Percentiles rank a stretch among this genome's conserved stretches.
Evolutionary conservation across 2,113 vertebrate genomes (phyloP).

Genomic region (Corvus hawaiiensis): DNA sequence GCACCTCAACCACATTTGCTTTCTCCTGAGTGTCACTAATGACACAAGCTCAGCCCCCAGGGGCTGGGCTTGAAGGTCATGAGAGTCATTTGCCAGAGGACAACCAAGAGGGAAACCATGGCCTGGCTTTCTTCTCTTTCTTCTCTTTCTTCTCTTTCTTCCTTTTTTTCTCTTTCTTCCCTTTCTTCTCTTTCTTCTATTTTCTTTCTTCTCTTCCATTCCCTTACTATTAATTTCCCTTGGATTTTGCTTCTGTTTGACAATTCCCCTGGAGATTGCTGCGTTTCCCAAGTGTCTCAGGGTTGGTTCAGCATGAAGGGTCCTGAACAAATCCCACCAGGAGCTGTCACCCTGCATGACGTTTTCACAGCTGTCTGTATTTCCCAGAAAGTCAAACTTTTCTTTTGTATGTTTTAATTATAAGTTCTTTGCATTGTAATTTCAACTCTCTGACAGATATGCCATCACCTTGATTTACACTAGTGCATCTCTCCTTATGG

Average conservation of each 20-base stretch:
- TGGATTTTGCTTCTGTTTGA: background rate
- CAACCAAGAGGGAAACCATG: background rate
- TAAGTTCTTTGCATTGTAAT: background rate
- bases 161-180: no score
- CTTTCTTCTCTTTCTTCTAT: background rate
- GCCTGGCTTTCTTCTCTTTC: background rate
- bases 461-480: background rate
- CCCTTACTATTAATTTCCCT: background rate
- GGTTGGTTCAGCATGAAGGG: background rate
- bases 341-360: background rate
- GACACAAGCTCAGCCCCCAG: background rate
- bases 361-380: background rate
- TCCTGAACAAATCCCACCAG: background rate
- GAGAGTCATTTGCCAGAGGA: background rate
- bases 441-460: background rate
- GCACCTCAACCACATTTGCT: no score
- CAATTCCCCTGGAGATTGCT: background rate
- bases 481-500: background rate
- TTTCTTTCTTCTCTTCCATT: background rate
- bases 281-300: background rate
- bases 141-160: background rate
- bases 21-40: background rate
- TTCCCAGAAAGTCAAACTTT: background rate
- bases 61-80: rapidly evolving
- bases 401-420: background rate